A percentile compares a stretch with the other conserved stretches of the same genome.
Conservation (phyloP, 1,140 invertebrate species). For the Drosophila parabipectinata region DNA sequence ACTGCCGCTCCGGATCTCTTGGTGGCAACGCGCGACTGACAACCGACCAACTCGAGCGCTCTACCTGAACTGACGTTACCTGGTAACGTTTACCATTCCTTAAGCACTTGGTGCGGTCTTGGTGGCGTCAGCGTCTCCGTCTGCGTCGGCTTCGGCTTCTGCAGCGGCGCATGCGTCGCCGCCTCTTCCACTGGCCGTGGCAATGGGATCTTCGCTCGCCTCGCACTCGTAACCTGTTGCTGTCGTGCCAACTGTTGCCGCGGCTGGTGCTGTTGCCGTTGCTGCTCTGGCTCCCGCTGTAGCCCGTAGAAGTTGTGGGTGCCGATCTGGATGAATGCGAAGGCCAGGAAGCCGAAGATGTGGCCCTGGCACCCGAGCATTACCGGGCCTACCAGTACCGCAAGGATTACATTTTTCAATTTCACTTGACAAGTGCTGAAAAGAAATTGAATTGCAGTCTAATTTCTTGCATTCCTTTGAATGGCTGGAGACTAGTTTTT, state of each 20-base stretch:
- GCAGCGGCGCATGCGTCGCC: constrained; percentile 23
- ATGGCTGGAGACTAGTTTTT: not conserved
- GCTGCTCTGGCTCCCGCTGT: not conserved
- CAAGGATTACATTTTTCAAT: constrained; percentile 25
- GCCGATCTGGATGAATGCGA: constrained; percentile 28
- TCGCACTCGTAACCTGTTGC: constrained; percentile 56
- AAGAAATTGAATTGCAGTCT: not conserved
- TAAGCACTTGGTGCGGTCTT: constrained; percentile 71
- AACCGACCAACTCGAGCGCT: constrained; percentile 82
- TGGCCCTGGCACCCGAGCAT: constrained; percentile 25
- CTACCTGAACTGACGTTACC: constrained; percentile 79
- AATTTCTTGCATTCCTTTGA: not conserved
- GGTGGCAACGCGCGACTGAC: constrained; percentile 25
- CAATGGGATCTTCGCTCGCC: constrained; percentile 31
- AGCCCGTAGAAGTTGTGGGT: constrained; percentile 39
- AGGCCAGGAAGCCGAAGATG: constrained; percentile 33
- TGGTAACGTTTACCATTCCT: constrained; percentile 82
- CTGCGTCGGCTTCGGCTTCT: constrained; percentile 2
- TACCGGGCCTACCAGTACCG: constrained; percentile 10
- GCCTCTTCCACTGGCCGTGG: constrained; percentile 35
- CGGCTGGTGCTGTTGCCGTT: constrained; percentile 1
- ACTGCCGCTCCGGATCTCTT: constrained; percentile 12
- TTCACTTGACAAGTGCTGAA: constrained; percentile 21
- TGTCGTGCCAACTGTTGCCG: constrained; percentile 37
- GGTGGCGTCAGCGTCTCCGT: constrained; percentile 7